Evolutionary conservation across 2,888 invertebrate genomes (phyloP), one percentile per base, ranked within the genome.

Genomic region (Mycalesis mineus): DNA sequence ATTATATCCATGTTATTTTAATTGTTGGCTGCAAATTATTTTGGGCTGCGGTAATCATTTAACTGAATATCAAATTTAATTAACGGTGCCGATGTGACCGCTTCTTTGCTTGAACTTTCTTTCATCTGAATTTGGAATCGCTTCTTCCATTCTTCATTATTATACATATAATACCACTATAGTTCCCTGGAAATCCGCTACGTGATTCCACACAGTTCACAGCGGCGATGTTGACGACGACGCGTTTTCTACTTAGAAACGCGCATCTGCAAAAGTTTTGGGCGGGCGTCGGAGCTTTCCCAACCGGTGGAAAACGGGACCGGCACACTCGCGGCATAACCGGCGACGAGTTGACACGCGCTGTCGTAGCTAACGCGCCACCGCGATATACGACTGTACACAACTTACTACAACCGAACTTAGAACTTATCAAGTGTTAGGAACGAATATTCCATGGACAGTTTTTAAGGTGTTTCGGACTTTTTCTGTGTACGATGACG

Each of bases 401-500:
- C 22, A 22, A 53, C 33, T n/a, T n/a, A 37, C 28, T 33, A 14
- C 13, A 53, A 14, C 11, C 36, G 41, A 37, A 37, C n/a, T 36
- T 22, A 8, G 17, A 37, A 22, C 17, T 28, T 44, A 37, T 14
- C 28, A 6, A 53, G 44, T 45, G 53, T 36, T 36, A 36, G 5
- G 7, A 33, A 33, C 33, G 9, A 36, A 42, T 45, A 51, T 53
- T 53, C 52, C 47, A 56, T 60, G 60, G 55, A 62, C 49, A 49
- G 47, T 60, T 48, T 72, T 56, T 17, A 54, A 53, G 31, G 64
- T 64, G 62, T 45, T 54, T 54, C 53, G 13, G 31, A 14, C 15
- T 47, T 39, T 37, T n/a, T 37, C 73, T 66, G 78, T 83, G 78
- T 72, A 84, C 72, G 64, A 89, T 89, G 89, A 89, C 89, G 70